These are phyloP conservation scores for Menura novaehollandiae DNA, from an alignment of 2,113 vertebrate genomes.

Conservation along the genomic window DNA sequence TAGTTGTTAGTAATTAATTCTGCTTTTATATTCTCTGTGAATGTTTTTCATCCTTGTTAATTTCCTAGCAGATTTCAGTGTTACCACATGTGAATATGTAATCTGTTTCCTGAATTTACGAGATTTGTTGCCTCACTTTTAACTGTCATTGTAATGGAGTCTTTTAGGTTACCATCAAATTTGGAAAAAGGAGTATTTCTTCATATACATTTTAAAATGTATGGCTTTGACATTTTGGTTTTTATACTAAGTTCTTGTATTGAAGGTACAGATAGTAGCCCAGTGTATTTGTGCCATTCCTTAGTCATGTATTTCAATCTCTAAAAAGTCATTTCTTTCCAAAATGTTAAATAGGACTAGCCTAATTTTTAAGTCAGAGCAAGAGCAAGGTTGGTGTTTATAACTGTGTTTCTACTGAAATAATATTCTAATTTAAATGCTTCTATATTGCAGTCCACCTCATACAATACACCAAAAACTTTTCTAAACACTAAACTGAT, in stretches of 20 bases:
- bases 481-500: neutral
- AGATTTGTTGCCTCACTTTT: neutral
- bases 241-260: neutral
- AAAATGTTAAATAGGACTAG: neutral
- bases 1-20: neutral
- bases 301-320: neutral
- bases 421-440: neutral
- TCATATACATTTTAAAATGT: neutral
- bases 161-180: neutral
- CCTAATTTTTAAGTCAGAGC: neutral
- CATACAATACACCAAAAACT: neutral
- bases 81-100: neutral
- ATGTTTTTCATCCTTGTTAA: neutral
- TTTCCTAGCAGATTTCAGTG: neutral
- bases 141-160: neutral
- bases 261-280: neutral
- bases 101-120: neutral
- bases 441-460: neutral
- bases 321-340: neutral
- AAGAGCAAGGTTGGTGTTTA: neutral
- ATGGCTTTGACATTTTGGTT: neutral
- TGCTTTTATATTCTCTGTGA: neutral
- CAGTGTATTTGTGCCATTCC: neutral
- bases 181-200: neutral
- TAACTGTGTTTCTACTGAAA: neutral